Base-by-base conservation (phyloP, 2,797 vertebrate genomes). In the Pelodytes ibericus region DNA sequence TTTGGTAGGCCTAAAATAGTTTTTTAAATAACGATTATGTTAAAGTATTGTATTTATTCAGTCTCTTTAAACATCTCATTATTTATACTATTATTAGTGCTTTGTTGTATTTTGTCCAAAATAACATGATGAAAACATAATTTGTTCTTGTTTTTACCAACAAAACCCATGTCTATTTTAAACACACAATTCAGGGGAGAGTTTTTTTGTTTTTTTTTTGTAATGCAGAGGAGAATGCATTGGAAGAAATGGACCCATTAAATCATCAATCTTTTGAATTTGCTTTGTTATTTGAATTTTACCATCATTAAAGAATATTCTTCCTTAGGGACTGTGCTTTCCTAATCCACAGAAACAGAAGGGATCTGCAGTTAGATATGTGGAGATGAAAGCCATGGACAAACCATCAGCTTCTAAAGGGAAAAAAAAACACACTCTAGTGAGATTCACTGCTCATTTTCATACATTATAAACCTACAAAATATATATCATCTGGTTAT, bases 291-390 rank as follows among this genome's bases (percentile, higher is more conserved):
- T 73, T 73, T 78, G 41, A 61, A 72, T 62, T 68, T 78, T 68
- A 26, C 49, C 66, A 67, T 78, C 76, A 78, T 78, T 78, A 78
- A 78, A 78, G 76, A 62, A 61, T 44, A 73, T 67, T 78, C 63
- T 66, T 78, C 76, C 75, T 78, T 72, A 26, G 76, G 76, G 76
- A 73, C 41, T 47, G 44, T 73, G 62, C 53, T 72, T 72, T 71
- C 76, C 51, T 78, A 78, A 78, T 72, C 63, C 76, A 72, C 63
- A 67, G 76, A 72, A 78, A 73, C 76, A 68, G 76, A 68, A 39
- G 61, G 76, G 65, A 67, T 67, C 56, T 73, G 57, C 70, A 73
- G 75, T 60, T 72, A 77, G 62, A 72, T 68, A 65, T 61, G 56
- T 68, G 57, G 56, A 78, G 76, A 78, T 78, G 70, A 78, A 78